Conservation (phyloP, 2,888 invertebrate species). For the Ischnura elegans region DNA sequence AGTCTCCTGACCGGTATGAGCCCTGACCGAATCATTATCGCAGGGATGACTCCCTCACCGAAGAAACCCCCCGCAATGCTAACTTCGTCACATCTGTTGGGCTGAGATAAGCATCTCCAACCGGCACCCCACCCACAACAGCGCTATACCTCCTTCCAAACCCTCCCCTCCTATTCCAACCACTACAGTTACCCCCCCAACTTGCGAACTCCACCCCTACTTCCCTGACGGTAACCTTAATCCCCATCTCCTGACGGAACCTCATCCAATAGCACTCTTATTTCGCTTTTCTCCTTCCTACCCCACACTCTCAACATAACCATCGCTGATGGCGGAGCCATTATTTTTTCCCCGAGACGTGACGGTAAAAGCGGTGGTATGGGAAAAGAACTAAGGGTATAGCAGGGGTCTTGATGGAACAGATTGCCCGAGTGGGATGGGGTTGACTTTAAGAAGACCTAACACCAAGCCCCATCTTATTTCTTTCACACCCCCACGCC, state of each 20-base stretch:
- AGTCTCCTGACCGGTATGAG: no score
- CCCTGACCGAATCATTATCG: no score
- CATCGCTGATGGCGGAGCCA: conserved; percentile 42
- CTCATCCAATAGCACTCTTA: conserved; percentile 67
- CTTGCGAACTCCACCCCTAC: background rate
- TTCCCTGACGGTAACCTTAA: conserved; percentile 45
- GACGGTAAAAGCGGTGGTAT: background rate
- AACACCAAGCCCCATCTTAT: no score
- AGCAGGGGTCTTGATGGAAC: background rate
- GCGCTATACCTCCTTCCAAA: background rate
- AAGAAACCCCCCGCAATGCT: background rate
- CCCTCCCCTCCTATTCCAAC: background rate
- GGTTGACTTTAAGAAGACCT: background rate
- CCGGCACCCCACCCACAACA: background rate
- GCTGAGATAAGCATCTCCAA: conserved; percentile 47
- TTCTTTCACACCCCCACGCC: background rate
- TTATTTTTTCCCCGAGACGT: conserved; percentile 65
- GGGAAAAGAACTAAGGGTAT: background rate
- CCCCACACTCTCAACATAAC: background rate
- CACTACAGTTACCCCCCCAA: background rate
- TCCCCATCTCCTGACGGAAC: conserved; percentile 63
- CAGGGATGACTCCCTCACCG: conserved; percentile 37
- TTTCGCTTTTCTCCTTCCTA: conserved; percentile 37
- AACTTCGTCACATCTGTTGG: conserved; percentile 44
- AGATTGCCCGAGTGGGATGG: background rate